Conservation (phyloP, 2,113 vertebrate genomes). For the Furnarius figulus region DNA sequence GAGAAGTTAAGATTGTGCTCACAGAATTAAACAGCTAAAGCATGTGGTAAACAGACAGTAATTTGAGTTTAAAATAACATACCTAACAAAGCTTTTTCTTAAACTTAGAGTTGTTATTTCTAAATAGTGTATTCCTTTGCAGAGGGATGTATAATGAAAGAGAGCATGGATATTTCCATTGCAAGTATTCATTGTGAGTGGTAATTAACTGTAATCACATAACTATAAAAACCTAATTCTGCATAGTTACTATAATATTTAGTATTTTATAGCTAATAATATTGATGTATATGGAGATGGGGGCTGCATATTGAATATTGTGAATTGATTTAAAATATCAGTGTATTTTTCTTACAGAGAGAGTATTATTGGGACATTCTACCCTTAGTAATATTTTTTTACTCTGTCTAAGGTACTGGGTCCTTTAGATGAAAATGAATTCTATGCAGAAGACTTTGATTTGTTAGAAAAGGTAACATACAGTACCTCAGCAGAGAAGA, state of each 20-base stretch:
- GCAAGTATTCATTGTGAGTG: not conserved
- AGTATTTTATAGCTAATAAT: not conserved
- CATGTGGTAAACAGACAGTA: not conserved
- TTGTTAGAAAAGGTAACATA: constrained; percentile 90
- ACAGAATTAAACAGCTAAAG: not conserved
- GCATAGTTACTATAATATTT: not conserved
- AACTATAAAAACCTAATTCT: not conserved
- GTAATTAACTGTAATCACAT: not conserved
- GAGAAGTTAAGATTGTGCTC: not conserved
- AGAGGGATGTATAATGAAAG: not conserved
- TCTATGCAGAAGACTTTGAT: constrained; percentile 87
- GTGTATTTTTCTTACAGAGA: not conserved
- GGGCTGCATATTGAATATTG: not conserved
- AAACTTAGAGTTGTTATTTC: not conserved
- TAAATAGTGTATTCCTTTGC: not conserved
- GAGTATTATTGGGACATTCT: not conserved
- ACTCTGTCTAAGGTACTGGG: constrained; percentile 80
- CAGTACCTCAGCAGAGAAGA: constrained; percentile 82
- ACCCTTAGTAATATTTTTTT: not conserved
- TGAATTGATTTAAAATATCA: not conserved
- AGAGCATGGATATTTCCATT: not conserved
- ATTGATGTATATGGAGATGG: not conserved
- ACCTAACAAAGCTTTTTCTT: not conserved
- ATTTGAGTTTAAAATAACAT: not conserved
- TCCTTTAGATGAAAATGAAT: constrained; percentile 80